Evolutionary conservation across 2,797 vertebrate species (phyloP).

Genomic region (Callimico goeldii): DNA sequence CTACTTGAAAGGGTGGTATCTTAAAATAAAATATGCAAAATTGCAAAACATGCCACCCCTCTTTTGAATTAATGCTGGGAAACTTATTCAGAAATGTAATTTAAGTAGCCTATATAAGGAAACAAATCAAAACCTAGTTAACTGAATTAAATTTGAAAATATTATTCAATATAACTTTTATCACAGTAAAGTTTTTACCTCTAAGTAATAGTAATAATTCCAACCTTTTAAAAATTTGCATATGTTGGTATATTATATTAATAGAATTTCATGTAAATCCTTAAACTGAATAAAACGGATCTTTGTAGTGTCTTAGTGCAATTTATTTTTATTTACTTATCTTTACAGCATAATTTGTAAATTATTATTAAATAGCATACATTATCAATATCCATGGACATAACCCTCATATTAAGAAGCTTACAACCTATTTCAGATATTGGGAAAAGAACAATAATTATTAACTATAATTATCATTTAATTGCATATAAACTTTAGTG

Average conservation of each 20-base stretch:
- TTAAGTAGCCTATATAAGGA: neutral
- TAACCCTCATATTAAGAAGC: neutral
- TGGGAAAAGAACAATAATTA: neutral
- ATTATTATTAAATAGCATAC: neutral
- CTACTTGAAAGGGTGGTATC: neutral
- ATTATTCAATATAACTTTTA: neutral
- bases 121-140: neutral
- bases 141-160: conserved; percentile 10
- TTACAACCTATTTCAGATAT: neutral
- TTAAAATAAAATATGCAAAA: neutral
- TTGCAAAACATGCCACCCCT: neutral
- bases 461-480: neutral
- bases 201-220: neutral
- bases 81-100: neutral
- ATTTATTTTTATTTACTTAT: neutral
- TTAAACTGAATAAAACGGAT: neutral
- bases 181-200: neutral
- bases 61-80: neutral
- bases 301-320: neutral
- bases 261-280: neutral
- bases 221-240: neutral
- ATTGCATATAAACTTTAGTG: neutral
- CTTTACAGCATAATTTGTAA: neutral
- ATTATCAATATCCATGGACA: neutral
- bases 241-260: neutral